These are phyloP conservation scores for Hycleus phaleratus DNA, from an alignment of 1,140 invertebrate genomes.

Conservation along the genomic window DNA sequence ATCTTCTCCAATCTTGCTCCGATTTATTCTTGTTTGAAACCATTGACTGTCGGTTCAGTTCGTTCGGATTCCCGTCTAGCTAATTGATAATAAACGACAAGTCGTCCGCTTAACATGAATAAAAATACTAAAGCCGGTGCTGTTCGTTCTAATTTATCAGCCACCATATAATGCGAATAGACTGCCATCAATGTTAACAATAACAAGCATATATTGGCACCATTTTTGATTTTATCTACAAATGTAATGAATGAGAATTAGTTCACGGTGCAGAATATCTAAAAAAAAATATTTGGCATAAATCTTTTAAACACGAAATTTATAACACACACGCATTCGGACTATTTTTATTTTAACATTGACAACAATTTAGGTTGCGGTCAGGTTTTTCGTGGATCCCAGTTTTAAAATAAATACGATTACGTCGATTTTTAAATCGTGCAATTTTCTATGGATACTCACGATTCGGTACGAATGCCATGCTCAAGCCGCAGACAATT, in stretches of 20 bases:
- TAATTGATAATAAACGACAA: conserved; percentile 66
- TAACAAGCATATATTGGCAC: conserved; percentile 75
- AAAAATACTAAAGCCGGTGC: conserved; percentile 91
- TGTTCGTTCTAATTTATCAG: conserved; percentile 87
- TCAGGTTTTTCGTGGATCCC: neutral
- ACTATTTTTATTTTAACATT: conserved; percentile 25
- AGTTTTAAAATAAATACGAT: no score
- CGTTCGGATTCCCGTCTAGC: conserved; percentile 49
- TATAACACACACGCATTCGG: neutral
- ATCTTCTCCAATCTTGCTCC: no score
- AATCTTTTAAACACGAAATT: neutral
- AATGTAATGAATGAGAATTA: conserved; percentile 18
- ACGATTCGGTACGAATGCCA: conserved; percentile 85
- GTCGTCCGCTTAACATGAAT: conserved; percentile 87
- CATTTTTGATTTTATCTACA: conserved; percentile 82
- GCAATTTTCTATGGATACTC: conserved; percentile 39
- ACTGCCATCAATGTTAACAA: conserved; percentile 79
- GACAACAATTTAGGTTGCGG: conserved; percentile 26
- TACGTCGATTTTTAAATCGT: neutral
- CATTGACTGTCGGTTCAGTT: conserved; percentile 50
- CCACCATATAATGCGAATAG: conserved; percentile 87
- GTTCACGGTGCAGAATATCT: neutral
- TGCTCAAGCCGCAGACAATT: conserved; percentile 79
- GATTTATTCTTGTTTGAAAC: conserved; percentile 55
- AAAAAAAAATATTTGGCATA: neutral